Conservation (phyloP, 2,797 vertebrate genomes). For the Salarias fasciatus region DNA sequence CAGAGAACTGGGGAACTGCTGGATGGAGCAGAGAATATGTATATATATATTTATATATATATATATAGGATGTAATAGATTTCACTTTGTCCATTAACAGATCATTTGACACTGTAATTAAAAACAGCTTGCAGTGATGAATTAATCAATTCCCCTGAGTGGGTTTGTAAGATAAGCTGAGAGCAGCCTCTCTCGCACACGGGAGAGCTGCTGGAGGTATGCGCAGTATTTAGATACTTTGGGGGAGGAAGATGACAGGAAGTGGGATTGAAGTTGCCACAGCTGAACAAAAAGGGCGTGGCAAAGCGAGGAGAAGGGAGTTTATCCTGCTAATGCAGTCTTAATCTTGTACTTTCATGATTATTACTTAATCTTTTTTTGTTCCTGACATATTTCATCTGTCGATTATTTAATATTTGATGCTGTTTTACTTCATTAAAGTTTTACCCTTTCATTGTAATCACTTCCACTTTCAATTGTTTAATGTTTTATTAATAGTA, state of each 20-base stretch:
- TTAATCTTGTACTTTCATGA: too few relatives aligned
- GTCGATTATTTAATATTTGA: too few relatives aligned
- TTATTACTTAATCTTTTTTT: too few relatives aligned
- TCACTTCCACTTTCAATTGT: too few relatives aligned
- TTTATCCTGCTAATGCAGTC: not conserved
- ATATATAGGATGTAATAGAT: constrained; percentile 77
- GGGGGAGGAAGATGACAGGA: constrained; percentile 27
- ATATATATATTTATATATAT: constrained; percentile 71
- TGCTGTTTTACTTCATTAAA: too few relatives aligned
- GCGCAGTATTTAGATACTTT: constrained; percentile 46
- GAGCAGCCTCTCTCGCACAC: constrained; percentile 46
- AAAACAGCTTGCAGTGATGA: constrained; percentile 77
- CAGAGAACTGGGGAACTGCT: constrained; percentile 62
- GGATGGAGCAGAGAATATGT: constrained; percentile 49
- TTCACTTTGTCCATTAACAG: constrained; percentile 80
- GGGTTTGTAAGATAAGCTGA: constrained; percentile 70
- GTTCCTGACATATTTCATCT: too few relatives aligned
- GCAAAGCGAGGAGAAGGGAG: constrained; percentile 4
- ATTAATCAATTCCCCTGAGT: constrained; percentile 75
- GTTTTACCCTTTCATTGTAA: too few relatives aligned
- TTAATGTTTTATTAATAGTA: too few relatives aligned
- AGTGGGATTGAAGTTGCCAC: constrained; percentile 27
- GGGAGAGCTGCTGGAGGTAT: constrained; percentile 44
- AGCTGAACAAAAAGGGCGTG: constrained; percentile 32
- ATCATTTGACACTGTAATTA: constrained; percentile 84